Evolutionary conservation across 1,140 invertebrate genomes (phyloP), one percentile per base, ranked within the genome.

Genomic region (Caenorhabditis tropicalis): DNA sequence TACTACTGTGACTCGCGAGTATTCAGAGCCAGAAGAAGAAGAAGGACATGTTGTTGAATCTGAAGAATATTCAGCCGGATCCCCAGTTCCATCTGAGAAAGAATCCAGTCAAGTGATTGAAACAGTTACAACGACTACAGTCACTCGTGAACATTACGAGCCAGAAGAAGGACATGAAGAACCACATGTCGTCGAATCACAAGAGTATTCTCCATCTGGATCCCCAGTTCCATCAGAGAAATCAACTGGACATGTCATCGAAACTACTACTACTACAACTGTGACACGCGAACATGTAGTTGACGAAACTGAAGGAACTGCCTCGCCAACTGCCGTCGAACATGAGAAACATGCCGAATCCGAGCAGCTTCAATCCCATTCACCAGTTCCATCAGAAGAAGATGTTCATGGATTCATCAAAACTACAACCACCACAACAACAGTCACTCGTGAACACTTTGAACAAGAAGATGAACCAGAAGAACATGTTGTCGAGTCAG

Each of bases 251-350:
- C 19, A 21, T 10, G n/a, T 60, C 36, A 43, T 43, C 31, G 81
- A 82, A 16, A 82, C 81, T 16, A 82, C 81, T 15, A 82, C 81
- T 21, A 82, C 82, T 16, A 82, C 82, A 4, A 70, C 43, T 7
- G 60, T 27, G 7, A 82, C 36, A 27, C 56, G 60, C 7, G 36
- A 82, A 58, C n/a, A 19, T 39, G 7, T 31, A 27, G 56, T 46
- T 4, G 29, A n/a, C 2, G 82, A 82, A 31, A 60, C 46, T 0
- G 56, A 58, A 27, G 5, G n/a, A 56, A 10, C 53, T 12, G 21
- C 53, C 9, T 5, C 1, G 15, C 21, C 7, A 65, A 31, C 31
- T 65, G 31, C 9, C 1, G 6, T 15, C 2, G 6, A 51, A 16
- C 49, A 19, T 19, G n/a, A n/a, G n/a, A n/a, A n/a, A n/a, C n/a